Conservation (phyloP, 2,888 invertebrate genomes). For the Tridacna crocea region DNA sequence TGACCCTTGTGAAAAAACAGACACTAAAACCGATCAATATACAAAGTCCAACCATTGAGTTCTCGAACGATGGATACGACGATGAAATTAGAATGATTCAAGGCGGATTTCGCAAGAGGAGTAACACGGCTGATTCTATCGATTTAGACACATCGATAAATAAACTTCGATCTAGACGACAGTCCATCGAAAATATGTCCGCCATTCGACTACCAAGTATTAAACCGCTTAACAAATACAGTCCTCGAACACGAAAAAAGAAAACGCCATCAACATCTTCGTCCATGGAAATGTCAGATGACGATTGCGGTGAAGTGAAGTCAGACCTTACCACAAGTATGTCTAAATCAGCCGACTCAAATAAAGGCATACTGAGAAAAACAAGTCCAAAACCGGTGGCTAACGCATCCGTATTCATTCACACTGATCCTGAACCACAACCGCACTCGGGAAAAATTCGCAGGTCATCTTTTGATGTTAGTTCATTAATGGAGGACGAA, state of each 20-base stretch:
- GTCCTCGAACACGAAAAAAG: conserved; percentile 13
- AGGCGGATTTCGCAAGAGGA: conserved; percentile 19
- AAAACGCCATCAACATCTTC: background rate
- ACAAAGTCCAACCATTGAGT: conserved; percentile 19
- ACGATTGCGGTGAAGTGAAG: conserved; percentile 1
- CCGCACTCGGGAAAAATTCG: background rate
- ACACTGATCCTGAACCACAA: conserved; percentile 17
- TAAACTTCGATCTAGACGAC: conserved; percentile 1
- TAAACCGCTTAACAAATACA: background rate
- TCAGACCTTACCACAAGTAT: background rate
- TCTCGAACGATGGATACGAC: conserved; percentile 11
- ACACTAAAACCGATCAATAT: conserved; percentile 30
- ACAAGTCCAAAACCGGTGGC: conserved; percentile 34
- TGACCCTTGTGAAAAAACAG: conserved; percentile 14
- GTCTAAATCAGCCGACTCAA: background rate
- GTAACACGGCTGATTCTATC: conserved; percentile 2
- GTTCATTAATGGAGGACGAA: conserved; percentile 8
- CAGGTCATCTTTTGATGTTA: conserved; percentile 13
- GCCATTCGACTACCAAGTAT: conserved; percentile 15
- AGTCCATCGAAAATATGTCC: conserved; percentile 5
- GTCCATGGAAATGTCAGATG: background rate
- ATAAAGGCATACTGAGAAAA: conserved; percentile 12
- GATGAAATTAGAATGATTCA: conserved; percentile 9
- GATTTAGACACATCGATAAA: background rate
- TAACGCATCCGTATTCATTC: conserved; percentile 45